Base-by-base conservation (phyloP, 2,113 vertebrate genomes). In the Protomyctophum bolini region DNA sequence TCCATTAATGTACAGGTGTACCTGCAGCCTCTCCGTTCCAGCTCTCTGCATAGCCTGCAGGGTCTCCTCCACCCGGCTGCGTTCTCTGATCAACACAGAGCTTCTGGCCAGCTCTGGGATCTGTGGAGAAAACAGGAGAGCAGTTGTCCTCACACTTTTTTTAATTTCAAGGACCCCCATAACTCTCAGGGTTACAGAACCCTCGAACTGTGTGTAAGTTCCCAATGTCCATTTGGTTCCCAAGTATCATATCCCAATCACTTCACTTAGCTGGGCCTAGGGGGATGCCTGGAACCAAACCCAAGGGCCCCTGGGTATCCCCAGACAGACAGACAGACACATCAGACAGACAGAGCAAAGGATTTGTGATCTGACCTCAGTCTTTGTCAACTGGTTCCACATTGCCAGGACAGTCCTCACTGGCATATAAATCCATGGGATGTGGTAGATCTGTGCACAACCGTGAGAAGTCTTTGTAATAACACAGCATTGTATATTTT, bases 341-440 rank as follows among this genome's bases (percentile, higher is more conserved):
- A 8, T 8, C 9, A 51, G 68, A 21, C 15, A 7, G 8, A 55
- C 8, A 15, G 10, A 7, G 33, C 4, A 58, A 10, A 46, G 3
- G 33, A 41, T 41, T 41, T 41, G 33, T 41, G 33, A 4, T 41
- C 33, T 85, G 72, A 87, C 90, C 84, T 88, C 84, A 8, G 63
- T 69, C 75, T 88, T 91, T 3, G 75, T 82, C 28, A 87, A 57
- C 58, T 90, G 87, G 41, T 86, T 75, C 84, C 86, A 87, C 51
- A 89, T 69, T 48, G 85, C 81, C 47, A 87, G 50, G n/a, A 74
- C 58, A 48, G 75, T 86, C 73, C 87, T 66, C 50, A 88, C 68
- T 0, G 85, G 79, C 1, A 75, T 70, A 69, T 76, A 77, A 41
- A 89, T 78, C 89, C 83, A 90, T 11, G 89, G 87, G n/a, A 88